Evolutionary conservation across 2,797 vertebrate genomes (phyloP).

Genomic region (Chloroceryle amazona): DNA sequence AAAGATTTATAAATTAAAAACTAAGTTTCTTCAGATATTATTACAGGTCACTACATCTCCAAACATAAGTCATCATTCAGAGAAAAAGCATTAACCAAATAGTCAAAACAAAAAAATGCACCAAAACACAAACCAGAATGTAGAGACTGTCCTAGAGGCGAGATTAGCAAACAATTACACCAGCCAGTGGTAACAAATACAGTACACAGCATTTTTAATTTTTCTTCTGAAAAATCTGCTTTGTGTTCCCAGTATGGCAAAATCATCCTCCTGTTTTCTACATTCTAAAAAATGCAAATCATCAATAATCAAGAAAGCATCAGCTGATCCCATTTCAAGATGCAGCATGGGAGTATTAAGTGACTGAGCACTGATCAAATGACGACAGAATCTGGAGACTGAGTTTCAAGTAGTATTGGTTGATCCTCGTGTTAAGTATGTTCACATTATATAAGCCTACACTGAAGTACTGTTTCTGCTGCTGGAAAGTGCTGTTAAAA

Average conservation of each 20-base stretch:
- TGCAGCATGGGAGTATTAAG: conserved; percentile 45
- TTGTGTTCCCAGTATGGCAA: neutral
- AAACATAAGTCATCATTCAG: neutral
- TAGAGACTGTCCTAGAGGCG: conserved; percentile 22
- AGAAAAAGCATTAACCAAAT: neutral
- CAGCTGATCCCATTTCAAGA: conserved; percentile 37
- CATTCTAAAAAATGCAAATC: conserved; percentile 6
- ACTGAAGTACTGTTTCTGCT: conserved; percentile 13
- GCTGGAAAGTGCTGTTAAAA: conserved; percentile 44
- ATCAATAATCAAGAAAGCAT: conserved; percentile 22
- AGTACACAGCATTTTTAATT: neutral
- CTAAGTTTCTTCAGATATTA: conserved; percentile 7
- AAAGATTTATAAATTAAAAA: neutral
- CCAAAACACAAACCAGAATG: neutral
- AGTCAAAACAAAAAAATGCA: neutral
- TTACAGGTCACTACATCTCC: neutral
- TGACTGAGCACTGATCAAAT: conserved; percentile 63
- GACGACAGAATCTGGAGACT: conserved; percentile 56
- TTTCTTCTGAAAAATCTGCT: conserved; percentile 12
- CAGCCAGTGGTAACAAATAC: neutral
- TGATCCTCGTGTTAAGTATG: conserved; percentile 59
- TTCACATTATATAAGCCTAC: conserved; percentile 58
- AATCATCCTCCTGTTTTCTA: neutral
- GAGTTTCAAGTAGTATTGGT: conserved; percentile 34
- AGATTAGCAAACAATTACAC: conserved; percentile 17